These are phyloP conservation scores for Callochromis pleurospilus DNA, from an alignment of 2,113 vertebrate species.

Conservation along the genomic window DNA sequence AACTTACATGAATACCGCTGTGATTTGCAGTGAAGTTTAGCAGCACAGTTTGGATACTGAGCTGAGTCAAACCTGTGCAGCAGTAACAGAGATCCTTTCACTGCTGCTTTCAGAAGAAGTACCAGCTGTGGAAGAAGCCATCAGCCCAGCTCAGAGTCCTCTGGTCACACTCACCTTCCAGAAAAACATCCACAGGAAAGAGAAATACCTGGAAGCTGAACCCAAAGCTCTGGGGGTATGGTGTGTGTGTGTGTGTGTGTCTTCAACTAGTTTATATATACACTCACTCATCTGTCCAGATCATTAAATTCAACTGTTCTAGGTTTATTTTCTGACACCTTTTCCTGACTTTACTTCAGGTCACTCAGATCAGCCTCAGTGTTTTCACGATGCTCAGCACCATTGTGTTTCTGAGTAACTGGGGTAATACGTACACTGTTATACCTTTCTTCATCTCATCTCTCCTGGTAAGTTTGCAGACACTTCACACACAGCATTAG, in stretches of 20 bases:
- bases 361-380: slow-evolving; percentile 63
- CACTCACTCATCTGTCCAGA: neutral
- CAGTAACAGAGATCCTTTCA: neutral
- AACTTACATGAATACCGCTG: neutral
- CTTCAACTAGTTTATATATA: neutral
- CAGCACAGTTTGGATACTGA: neutral
- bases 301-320: neutral
- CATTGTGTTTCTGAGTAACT: neutral
- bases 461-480: slow-evolving; percentile 42
- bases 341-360: slow-evolving; percentile 22
- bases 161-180: slow-evolving; percentile 62
- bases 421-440: fast-evolving
- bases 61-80: neutral
- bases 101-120: slow-evolving; percentile 12
- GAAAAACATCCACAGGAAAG: slow-evolving; percentile 30
- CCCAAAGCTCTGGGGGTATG: slow-evolving; percentile 68
- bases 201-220: slow-evolving; percentile 69
- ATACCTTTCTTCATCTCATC: neutral
- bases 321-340: neutral
- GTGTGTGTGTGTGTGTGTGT: neutral
- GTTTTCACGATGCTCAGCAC: slow-evolving; percentile 11
- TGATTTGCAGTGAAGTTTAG: neutral
- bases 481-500: neutral
- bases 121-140: neutral
- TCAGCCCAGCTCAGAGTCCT: neutral